A percentile compares a stretch with the other conserved stretches of the same genome.
Evolutionary conservation across 2,113 vertebrate species (phyloP).

Genomic region (Chrysochloris asiatica): DNA sequence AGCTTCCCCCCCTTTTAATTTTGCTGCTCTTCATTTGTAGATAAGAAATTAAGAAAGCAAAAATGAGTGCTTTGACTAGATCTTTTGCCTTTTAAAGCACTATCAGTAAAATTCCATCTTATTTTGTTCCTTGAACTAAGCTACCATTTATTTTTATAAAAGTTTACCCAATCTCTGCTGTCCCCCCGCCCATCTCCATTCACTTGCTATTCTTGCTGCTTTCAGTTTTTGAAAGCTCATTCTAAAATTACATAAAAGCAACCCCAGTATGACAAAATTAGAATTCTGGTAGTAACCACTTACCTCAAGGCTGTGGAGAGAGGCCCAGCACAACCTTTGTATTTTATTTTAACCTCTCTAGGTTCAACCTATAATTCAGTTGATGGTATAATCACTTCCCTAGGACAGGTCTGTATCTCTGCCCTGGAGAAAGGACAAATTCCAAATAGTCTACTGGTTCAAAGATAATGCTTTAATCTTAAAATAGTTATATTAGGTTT

Average conservation of each 20-base stretch:
- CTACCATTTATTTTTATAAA: conserved; percentile 36
- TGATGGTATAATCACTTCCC: no score
- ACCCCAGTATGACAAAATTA: conserved; percentile 59
- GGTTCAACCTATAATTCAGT: background rate
- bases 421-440: conserved; percentile 14
- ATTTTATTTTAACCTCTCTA: conserved; percentile 32
- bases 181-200: conserved; percentile 34
- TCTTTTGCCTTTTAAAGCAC: conserved; percentile 18
- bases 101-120: conserved; percentile 20
- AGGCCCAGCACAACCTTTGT: background rate
- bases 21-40: background rate
- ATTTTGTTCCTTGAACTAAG: conserved; percentile 31
- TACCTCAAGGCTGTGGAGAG: background rate
- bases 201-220: background rate
- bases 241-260: conserved; percentile 72
- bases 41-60: conserved; percentile 31
- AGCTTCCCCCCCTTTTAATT: background rate
- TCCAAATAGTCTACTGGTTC: conserved; percentile 10
- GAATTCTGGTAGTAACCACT: conserved; percentile 58
- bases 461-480: conserved; percentile 22
- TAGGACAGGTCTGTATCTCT: background rate
- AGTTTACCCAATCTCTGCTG: background rate
- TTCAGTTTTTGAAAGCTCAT: conserved; percentile 21
- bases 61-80: conserved; percentile 17
- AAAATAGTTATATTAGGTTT: background rate